Evolutionary conservation across 1,140 invertebrate species (phyloP).

Genomic region (Atta texana): DNA sequence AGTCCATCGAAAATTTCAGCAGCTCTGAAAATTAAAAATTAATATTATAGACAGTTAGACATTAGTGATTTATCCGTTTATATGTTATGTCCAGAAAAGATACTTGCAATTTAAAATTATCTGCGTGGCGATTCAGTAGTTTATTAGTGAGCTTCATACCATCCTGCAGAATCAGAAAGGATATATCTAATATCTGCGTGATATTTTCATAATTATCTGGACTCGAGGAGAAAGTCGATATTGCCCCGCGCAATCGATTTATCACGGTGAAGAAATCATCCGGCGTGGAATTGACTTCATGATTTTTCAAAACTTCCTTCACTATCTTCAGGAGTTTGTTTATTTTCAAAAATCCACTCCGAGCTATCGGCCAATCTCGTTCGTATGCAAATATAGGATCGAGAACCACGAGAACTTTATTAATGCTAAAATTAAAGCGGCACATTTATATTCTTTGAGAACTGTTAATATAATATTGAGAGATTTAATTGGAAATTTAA

Average conservation of each 20-base stretch:
- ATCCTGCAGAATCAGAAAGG: constrained; percentile 75
- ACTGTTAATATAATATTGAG: background rate
- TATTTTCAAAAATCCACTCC: constrained; percentile 74
- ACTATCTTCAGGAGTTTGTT: constrained; percentile 76
- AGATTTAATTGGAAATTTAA: background rate
- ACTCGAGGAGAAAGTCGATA: constrained; percentile 36
- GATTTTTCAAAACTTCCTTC: constrained; percentile 67
- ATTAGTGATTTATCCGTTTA: background rate
- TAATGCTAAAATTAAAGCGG: constrained; percentile 74
- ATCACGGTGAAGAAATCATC: constrained; percentile 59
- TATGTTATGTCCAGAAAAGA: background rate
- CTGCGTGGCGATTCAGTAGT: constrained; percentile 71
- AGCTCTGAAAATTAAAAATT: constrained; percentile 66
- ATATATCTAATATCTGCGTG: constrained; percentile 73
- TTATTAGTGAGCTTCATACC: constrained; percentile 76
- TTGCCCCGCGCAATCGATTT: constrained; percentile 50
- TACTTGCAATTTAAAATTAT: constrained; percentile 55
- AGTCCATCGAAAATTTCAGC: constrained; percentile 77
- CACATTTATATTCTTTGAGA: background rate
- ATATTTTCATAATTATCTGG: constrained; percentile 67
- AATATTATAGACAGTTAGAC: background rate
- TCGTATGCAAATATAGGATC: constrained; percentile 78
- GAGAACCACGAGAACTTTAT: constrained; percentile 75
- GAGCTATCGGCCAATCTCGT: constrained; percentile 73
- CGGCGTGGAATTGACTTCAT: background rate